Percentiles rank a stretch among this genome's conserved stretches.
Conservation (phyloP, 2,888 invertebrate species). For the Acanthosepion esculentum region DNA sequence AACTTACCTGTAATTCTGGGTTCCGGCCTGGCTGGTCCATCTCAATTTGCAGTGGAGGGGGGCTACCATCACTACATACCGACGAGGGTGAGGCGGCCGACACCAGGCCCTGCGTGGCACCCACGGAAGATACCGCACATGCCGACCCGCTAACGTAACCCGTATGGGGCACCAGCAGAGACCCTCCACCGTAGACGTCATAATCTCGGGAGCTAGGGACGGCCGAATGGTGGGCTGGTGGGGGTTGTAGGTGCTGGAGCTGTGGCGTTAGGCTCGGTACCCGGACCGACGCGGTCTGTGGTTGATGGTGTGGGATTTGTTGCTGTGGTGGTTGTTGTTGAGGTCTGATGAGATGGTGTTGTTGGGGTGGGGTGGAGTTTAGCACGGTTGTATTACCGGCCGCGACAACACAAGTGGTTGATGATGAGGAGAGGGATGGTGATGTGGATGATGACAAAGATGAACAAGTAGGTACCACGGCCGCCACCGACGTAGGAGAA, state of each 20-base stretch:
- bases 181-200: constrained; percentile 36
- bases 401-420: constrained; percentile 37
- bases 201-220: neutral
- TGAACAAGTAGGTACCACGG: neutral
- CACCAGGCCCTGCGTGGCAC: neutral
- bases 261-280: constrained; percentile 10
- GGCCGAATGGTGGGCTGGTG: neutral
- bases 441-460: neutral
- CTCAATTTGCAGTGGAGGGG: constrained; percentile 40
- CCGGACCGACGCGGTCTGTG: neutral
- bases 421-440: neutral
- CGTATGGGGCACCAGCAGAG: constrained; percentile 36
- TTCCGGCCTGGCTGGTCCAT: neutral
- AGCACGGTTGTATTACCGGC: neutral
- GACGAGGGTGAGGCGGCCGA: constrained; percentile 39
- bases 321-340: neutral
- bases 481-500: neutral
- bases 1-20: neutral
- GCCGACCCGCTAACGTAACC: constrained; percentile 25
- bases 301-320: neutral
- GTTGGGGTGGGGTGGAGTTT: neutral
- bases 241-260: neutral
- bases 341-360: neutral
- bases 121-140: constrained; percentile 35
- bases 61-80: constrained; percentile 38